phyloP scores from a whole-genome alignment of 2,797 vertebrate genomes.

The Cyclura pinguis region DNA sequence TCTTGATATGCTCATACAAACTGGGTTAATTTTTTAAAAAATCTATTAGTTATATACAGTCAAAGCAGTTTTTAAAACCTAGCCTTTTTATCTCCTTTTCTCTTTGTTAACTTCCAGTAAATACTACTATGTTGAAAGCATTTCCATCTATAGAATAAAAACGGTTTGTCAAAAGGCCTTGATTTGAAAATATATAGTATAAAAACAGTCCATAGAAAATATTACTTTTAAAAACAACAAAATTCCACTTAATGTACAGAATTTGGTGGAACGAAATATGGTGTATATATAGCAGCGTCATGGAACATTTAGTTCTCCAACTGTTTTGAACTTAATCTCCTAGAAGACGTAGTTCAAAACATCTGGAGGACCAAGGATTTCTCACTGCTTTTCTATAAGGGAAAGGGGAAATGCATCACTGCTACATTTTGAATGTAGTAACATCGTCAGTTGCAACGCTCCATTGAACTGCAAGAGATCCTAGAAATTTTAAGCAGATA shows the following conservation, averaged over 20 bases:
- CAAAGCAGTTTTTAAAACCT: background rate
- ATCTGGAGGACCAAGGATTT: background rate
- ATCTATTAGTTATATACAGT: background rate
- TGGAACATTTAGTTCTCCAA: too few relatives aligned
- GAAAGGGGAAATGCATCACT: conserved; percentile 12
- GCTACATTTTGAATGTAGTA: background rate
- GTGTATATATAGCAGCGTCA: too few relatives aligned
- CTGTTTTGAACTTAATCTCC: too few relatives aligned
- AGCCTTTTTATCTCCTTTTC: background rate
- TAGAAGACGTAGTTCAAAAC: background rate
- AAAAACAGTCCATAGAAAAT: conserved; percentile 3
- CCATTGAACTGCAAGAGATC: background rate
- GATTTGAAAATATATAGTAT: background rate
- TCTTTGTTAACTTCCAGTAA: background rate
- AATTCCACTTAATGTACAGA: conserved; percentile 15
- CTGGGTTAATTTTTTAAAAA: background rate
- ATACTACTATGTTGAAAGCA: background rate
- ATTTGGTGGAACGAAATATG: background rate
- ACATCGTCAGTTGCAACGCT: background rate
- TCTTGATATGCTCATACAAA: background rate
- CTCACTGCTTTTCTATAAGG: conserved; percentile 10
- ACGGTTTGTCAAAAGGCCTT: background rate
- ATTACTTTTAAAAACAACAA: background rate
- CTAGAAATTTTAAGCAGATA: background rate
- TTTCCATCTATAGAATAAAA: background rate